Base-by-base conservation (phyloP, 2,113 vertebrate genomes). In the Sylvietta virens region DNA sequence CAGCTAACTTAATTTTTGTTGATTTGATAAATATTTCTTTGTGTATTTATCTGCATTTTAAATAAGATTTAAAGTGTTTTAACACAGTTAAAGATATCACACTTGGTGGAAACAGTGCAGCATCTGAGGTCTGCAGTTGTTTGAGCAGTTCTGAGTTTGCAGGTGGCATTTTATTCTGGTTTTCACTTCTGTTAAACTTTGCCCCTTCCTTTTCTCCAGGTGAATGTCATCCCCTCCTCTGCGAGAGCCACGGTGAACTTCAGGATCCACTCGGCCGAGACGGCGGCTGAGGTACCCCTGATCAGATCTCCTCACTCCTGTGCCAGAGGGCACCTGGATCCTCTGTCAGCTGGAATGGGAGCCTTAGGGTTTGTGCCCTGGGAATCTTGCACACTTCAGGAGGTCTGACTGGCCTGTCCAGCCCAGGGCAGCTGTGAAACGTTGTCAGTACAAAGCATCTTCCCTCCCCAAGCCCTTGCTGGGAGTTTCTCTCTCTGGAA, bases 211-310 rank as follows among this genome's bases (percentile, higher is more conserved):
- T 50, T 56, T 91, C 23, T 19, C 56, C 81, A 99, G 99, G 48
- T 92, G 6, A 99, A 99, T 47, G 90, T 99, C 81, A 96, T 99
- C 53, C 98, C 99, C 15, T 88, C 98, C 4, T 84, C 94, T 10
- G 99, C 99, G 11, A 98, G 98, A 96, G 98, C 99, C 60, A 96
- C 97, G 1, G 96, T 98, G 53, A 99, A 99, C 96, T 97, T 99
- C 73, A 98, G 99, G 60, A 99, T 99, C 95, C 99, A 99, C 95
- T 98, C 99, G 8, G 96, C 98, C 2, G 98, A 99, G 92, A 98
- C 98, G 0, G 96, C 99, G 27, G 72, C 97, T 26, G 98, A 99
- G 99, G 99, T 99, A 96, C 4, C 51, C 30, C 71, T 17, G 79
- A 0, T 7, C 35, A 50, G 5, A 35, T 9, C 42, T 5, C 24